Evolutionary conservation across 2,888 invertebrate genomes (phyloP), one percentile per base, ranked within the genome.

Genomic region (Beris chalybata): DNA sequence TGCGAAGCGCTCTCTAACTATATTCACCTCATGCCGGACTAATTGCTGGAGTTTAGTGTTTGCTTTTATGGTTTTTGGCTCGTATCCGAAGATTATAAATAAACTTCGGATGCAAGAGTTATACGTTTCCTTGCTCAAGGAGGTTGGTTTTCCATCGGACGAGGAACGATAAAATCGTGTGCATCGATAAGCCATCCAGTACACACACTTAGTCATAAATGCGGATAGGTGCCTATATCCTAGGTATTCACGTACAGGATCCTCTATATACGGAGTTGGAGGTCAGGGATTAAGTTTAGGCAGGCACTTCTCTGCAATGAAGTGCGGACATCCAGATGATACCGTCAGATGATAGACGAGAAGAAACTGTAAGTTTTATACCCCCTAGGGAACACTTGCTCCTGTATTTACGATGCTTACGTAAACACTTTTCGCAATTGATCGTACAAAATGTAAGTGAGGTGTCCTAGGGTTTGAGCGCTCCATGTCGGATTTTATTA

Each of bases 351-450:
- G 9, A 9, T 12, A n/a, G n/a, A 44, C 44, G n/a, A n/a, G 38
- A 38, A 38, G 38, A 38, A 38, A 3, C 9, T 38, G 7, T 5
- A 38, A 38, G 38, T 38, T 38, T 38, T 38, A 38, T 53, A 53
- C 29, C 13, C 15, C 53, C 53, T 22, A 6, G 13, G 29, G 29
- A 29, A 7, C 53, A 53, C 53, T 22, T 53, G 29, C 30, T 53
- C 29, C 12, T 5, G 29, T 22, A 53, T 53, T 53, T 53, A 53
- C 29, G 53, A 53, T 53, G 53, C 53, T 53, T 53, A 53, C 53
- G 53, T 53, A 53, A 53, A 53, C 53, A 22, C 53, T 53, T 53
- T 53, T 22, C 53, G 38, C 53, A 22, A 53, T 53, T 53, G 15
- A 30, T 53, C 53, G 12, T 53, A 53, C 15, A 48, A 5, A 12